phyloP scores from a whole-genome alignment of 2,797 vertebrate species.

The Anisognathus igniventris region DNA sequence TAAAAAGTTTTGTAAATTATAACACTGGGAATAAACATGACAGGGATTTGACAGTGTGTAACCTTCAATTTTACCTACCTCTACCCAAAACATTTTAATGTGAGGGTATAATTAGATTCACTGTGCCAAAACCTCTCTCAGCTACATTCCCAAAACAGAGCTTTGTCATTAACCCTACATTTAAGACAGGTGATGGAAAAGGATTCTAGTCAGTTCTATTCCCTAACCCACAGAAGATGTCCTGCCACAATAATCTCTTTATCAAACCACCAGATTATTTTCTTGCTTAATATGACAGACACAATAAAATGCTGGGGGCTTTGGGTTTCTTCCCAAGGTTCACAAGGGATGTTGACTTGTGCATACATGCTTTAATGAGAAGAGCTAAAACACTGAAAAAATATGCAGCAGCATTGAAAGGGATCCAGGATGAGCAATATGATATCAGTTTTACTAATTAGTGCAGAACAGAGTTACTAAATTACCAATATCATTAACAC shows the following conservation, averaged over 20 bases:
- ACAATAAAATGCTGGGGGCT: slow-evolving; percentile 26
- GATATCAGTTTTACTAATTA: slow-evolving; percentile 49
- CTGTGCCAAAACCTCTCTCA: neutral
- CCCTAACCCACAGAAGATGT: neutral
- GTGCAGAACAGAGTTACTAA: slow-evolving; percentile 34
- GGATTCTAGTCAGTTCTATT: neutral
- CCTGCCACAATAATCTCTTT: slow-evolving; percentile 37
- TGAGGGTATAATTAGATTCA: neutral
- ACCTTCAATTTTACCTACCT: neutral
- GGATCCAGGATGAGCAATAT: slow-evolving; percentile 52
- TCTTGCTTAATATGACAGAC: slow-evolving; percentile 23
- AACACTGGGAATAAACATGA: neutral
- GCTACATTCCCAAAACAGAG: neutral
- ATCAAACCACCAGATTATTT: slow-evolving; percentile 35
- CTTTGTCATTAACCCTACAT: neutral
- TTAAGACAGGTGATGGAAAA: neutral
- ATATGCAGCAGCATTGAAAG: slow-evolving; percentile 37
- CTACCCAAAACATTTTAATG: neutral
- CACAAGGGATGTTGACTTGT: slow-evolving; percentile 37
- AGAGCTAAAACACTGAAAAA: slow-evolving; percentile 14
- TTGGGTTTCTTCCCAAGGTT: slow-evolving; percentile 43
- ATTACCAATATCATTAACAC: slow-evolving; percentile 51
- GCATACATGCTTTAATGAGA: slow-evolving; percentile 27
- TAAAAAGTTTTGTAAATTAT: accelerated
- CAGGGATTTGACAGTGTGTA: neutral